Evolutionary conservation across 1,140 invertebrate genomes (phyloP).

Genomic region (Caenorhabditis latens): DNA sequence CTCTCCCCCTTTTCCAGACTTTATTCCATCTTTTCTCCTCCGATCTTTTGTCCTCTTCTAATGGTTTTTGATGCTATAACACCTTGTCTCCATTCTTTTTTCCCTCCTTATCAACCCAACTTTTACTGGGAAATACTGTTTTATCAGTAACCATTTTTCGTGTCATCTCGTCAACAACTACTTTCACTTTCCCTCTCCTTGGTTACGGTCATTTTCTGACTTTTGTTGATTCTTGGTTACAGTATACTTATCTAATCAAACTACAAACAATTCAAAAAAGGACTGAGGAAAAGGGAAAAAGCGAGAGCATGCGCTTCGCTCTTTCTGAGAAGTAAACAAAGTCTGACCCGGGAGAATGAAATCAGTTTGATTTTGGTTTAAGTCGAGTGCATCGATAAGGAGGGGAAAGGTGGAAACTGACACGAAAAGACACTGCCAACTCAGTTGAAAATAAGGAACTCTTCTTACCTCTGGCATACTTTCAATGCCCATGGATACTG

Average conservation of each 20-base stretch:
- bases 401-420: neutral
- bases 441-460: neutral
- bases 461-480: conserved; percentile 61
- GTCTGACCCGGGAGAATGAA: neutral
- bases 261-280: neutral
- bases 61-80: conserved; percentile 47
- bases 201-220: neutral
- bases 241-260: neutral
- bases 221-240: neutral
- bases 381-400: conserved; percentile 13
- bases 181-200: neutral
- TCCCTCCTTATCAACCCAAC: conserved; percentile 15
- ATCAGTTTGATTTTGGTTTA: conserved; percentile 33
- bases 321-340: conserved; percentile 3
- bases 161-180: conserved; percentile 43
- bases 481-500: conserved; percentile 62
- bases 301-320: neutral
- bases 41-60: conserved; percentile 17
- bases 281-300: neutral
- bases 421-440: neutral
- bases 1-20: neutral
- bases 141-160: conserved; percentile 29
- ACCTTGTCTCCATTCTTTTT: neutral
- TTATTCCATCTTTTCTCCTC: neutral
- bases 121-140: conserved; percentile 55